Evolutionary conservation across 2,113 vertebrate species (phyloP).

Genomic region (Saimiri boliviensis): DNA sequence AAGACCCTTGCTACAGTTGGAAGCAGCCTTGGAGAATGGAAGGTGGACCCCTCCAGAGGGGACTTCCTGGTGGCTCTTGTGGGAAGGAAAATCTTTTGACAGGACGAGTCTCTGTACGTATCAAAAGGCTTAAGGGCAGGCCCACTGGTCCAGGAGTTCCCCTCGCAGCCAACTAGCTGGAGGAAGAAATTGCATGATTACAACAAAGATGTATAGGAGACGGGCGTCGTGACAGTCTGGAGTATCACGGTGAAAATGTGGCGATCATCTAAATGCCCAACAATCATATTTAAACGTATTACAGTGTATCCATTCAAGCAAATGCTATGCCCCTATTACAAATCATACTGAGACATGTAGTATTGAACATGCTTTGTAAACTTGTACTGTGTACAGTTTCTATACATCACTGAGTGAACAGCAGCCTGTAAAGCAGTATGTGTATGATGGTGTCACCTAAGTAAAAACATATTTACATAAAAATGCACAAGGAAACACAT

Average conservation of each 20-base stretch:
- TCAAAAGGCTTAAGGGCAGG: background rate
- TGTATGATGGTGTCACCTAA: background rate
- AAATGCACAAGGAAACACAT: background rate
- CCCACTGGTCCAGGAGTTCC: background rate
- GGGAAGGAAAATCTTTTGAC: background rate
- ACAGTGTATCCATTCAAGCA: background rate
- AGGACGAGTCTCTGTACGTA: background rate
- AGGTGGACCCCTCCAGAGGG: background rate
- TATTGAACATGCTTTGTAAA: background rate
- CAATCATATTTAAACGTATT: background rate
- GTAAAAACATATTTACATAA: background rate
- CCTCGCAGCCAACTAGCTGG: background rate
- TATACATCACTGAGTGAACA: background rate
- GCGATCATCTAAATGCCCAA: background rate
- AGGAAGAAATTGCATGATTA: background rate
- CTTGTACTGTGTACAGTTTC: background rate
- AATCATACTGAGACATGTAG: background rate
- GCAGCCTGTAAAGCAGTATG: background rate
- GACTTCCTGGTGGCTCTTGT: background rate
- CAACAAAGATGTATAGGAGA: background rate
- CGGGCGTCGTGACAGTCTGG: no score
- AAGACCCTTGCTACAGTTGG: background rate
- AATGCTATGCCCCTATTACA: background rate
- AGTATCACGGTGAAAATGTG: background rate
- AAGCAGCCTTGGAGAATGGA: background rate